phyloP scores from a whole-genome alignment of 1,140 invertebrate species.

The Potamilus streckersoni region DNA sequence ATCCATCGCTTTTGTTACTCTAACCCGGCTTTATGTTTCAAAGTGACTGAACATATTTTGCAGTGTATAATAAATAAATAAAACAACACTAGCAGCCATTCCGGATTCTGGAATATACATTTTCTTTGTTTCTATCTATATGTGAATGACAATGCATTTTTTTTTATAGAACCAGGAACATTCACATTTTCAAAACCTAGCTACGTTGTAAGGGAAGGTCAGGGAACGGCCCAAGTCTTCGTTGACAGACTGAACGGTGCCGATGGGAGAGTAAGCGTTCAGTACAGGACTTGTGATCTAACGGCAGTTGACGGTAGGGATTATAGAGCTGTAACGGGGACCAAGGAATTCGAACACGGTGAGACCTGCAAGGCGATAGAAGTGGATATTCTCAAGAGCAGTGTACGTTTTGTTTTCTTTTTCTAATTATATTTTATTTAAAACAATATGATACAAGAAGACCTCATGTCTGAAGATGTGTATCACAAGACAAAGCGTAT shows the following conservation, averaged over 20 bases:
- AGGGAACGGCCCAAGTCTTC: constrained; percentile 70
- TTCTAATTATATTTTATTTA: not conserved
- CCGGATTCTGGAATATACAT: not conserved
- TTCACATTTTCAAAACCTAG: constrained; percentile 75
- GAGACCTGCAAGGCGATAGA: constrained; percentile 72
- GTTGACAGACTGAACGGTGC: constrained; percentile 73
- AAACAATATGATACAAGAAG: not conserved
- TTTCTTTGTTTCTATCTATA: not conserved
- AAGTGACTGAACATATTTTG: not conserved
- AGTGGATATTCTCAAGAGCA: constrained; percentile 70
- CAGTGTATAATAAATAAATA: not conserved
- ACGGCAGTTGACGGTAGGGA: constrained; percentile 73
- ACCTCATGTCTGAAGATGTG: not conserved
- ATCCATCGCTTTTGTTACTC: not conserved
- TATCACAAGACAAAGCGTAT: not conserved
- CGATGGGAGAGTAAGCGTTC: constrained; percentile 73
- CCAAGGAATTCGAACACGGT: constrained; percentile 73
- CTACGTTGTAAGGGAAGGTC: constrained; percentile 75
- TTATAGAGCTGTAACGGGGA: constrained; percentile 70
- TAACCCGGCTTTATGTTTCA: not conserved
- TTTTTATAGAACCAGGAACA: constrained; percentile 72
- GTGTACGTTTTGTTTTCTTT: not conserved
- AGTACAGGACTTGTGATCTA: constrained; percentile 74
- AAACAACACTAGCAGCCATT: not conserved
- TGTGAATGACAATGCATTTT: not conserved